Percentiles rank a stretch among this genome's conserved stretches.
Conservation (phyloP, 2,888 invertebrate genomes). For the Harpagoxenus sublaevis region DNA sequence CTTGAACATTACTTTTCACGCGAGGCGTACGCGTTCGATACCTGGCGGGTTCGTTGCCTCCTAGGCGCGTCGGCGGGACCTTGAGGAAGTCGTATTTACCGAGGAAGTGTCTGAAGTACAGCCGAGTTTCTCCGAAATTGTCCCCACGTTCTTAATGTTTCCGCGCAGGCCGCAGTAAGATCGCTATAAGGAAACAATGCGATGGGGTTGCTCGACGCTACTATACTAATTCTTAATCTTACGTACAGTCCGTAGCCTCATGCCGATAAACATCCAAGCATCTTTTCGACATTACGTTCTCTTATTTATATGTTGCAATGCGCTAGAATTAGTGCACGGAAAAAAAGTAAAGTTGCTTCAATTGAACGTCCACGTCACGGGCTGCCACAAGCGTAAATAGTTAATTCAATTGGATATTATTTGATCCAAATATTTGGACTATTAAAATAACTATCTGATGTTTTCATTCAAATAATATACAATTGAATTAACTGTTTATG, state of each 20-base stretch:
- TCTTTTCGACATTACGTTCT: neutral
- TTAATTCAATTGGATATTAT: too few species aligned
- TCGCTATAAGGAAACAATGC: conserved; percentile 6
- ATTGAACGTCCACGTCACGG: too few species aligned
- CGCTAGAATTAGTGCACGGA: neutral
- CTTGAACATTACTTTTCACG: conserved; percentile 72
- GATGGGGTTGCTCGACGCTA: neutral
- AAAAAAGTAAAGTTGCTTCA: too few species aligned
- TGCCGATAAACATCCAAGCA: neutral
- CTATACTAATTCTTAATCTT: neutral
- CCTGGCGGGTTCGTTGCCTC: conserved; percentile 59
- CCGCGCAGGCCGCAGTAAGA: conserved; percentile 11
- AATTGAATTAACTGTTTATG: too few species aligned
- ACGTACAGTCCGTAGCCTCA: too few species aligned
- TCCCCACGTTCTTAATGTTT: conserved; percentile 13
- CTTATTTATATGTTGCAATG: neutral
- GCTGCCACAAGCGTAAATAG: too few species aligned
- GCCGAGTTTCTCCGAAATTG: conserved; percentile 44
- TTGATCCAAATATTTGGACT: too few species aligned
- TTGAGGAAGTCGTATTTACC: conserved; percentile 59
- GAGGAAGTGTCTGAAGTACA: conserved; percentile 41
- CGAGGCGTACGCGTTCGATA: conserved; percentile 49
- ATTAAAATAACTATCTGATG: too few species aligned
- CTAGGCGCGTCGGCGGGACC: conserved; percentile 30
- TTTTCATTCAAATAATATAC: too few species aligned